These are phyloP conservation scores for Lepidochrysops patricia DNA, from an alignment of 2,888 invertebrate species.

Conservation along the genomic window DNA sequence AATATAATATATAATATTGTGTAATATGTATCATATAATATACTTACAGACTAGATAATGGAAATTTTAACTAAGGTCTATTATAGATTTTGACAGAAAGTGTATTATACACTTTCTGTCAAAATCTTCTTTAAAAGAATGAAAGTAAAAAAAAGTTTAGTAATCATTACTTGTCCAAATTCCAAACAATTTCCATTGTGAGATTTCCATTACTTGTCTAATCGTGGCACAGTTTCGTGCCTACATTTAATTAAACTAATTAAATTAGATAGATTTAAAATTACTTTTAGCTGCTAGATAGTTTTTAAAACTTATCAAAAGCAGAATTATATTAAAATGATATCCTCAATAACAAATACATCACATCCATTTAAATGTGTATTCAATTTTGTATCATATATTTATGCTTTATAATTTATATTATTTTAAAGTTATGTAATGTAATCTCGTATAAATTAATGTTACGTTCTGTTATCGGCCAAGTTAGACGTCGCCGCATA, in stretches of 20 bases:
- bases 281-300: not conserved
- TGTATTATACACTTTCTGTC: too few relatives aligned
- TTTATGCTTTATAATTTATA: slow-evolving; percentile 6
- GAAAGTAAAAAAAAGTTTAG: too few relatives aligned
- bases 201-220: too few relatives aligned
- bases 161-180: too few relatives aligned
- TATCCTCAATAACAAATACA: slow-evolving; percentile 4
- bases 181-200: too few relatives aligned
- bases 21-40: too few relatives aligned
- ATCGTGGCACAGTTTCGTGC: too few relatives aligned
- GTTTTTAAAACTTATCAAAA: not conserved
- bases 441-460: slow-evolving; percentile 7
- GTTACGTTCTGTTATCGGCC: not conserved
- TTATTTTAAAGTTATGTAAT: not conserved
- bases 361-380: not conserved
- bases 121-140: too few relatives aligned
- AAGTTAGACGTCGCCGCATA: not conserved
- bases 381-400: not conserved
- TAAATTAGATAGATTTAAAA: not conserved
- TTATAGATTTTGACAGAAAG: too few relatives aligned
- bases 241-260: not conserved
- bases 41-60: too few relatives aligned
- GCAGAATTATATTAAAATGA: not conserved
- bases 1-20: too few relatives aligned
- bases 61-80: too few relatives aligned